Conservation (phyloP, 2,797 vertebrate genomes). For the Acrossocheilus fasciatus region DNA sequence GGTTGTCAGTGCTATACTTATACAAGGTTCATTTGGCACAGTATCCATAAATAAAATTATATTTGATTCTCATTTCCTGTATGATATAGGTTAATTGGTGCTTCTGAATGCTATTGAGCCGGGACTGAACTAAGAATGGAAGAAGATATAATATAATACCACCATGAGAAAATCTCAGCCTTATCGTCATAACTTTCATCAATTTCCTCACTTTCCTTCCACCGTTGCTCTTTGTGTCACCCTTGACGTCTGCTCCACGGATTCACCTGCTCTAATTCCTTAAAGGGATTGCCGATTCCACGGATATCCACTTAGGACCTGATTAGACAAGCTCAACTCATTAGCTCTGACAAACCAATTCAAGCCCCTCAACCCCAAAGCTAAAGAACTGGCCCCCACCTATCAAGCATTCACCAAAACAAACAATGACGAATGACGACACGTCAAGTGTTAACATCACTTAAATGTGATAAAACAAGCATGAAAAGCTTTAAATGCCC, state of each 20-base stretch:
- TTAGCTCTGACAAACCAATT: constrained; percentile 77
- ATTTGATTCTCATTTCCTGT: neutral
- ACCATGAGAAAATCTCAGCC: neutral
- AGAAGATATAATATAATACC: neutral
- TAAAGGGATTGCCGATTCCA: constrained; percentile 78
- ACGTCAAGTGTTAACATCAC: neutral
- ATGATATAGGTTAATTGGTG: neutral
- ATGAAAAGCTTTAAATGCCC: neutral
- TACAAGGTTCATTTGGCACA: neutral
- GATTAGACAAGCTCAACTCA: constrained; percentile 80
- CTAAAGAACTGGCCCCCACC: constrained; percentile 34
- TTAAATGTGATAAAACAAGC: neutral
- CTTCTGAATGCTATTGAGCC: neutral
- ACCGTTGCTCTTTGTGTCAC: constrained; percentile 55
- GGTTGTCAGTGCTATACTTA: neutral
- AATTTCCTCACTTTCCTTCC: neutral
- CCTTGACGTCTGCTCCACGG: constrained; percentile 73
- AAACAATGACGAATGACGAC: no score
- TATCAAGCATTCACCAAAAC: neutral
- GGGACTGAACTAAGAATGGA: neutral
- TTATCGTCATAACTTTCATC: constrained; percentile 10
- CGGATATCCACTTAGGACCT: constrained; percentile 80
- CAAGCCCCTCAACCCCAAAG: constrained; percentile 62
- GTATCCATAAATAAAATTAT: neutral
- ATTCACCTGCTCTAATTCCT: constrained; percentile 76